These are phyloP conservation scores for Hypolimnas misippus DNA, from an alignment of 2,888 invertebrate genomes.

Conservation along the genomic window DNA sequence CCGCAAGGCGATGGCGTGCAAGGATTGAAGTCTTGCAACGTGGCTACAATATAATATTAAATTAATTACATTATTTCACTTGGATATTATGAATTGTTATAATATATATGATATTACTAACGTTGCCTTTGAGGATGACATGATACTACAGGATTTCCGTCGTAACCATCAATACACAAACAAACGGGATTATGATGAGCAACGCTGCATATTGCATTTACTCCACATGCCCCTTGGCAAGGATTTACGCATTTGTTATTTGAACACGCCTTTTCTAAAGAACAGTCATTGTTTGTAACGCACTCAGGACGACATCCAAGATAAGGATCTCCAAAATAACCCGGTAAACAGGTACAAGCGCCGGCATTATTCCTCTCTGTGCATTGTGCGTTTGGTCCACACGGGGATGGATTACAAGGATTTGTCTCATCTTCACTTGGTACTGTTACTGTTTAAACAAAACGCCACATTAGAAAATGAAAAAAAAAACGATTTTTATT, in stretches of 20 bases:
- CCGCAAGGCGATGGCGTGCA: slow-evolving; percentile 91
- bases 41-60: slow-evolving; percentile 59
- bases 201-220: slow-evolving; percentile 91
- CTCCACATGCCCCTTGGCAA: slow-evolving; percentile 92
- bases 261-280: slow-evolving; percentile 89
- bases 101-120: slow-evolving; percentile 55
- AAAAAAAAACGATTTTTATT: not conserved
- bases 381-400: slow-evolving; percentile 93
- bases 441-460: slow-evolving; percentile 73
- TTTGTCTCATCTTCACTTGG: slow-evolving; percentile 86
- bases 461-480: slow-evolving; percentile 20
- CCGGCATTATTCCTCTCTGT: slow-evolving; percentile 92
- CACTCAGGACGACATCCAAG: slow-evolving; percentile 94
- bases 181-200: slow-evolving; percentile 93
- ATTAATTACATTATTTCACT: not conserved
- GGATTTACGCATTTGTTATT: slow-evolving; percentile 94
- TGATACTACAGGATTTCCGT: slow-evolving; percentile 88
- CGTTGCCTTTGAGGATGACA: slow-evolving; percentile 78
- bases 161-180: slow-evolving; percentile 89
- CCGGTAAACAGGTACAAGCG: slow-evolving; percentile 91
- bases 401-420: slow-evolving; percentile 94
- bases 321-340: slow-evolving; percentile 94
- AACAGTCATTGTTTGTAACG: slow-evolving; percentile 91
- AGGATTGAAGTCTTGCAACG: slow-evolving; percentile 82
- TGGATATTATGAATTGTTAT: slow-evolving; percentile 8